Conservation (phyloP, 2,797 vertebrate species). For the Erethizon dorsatum region DNA sequence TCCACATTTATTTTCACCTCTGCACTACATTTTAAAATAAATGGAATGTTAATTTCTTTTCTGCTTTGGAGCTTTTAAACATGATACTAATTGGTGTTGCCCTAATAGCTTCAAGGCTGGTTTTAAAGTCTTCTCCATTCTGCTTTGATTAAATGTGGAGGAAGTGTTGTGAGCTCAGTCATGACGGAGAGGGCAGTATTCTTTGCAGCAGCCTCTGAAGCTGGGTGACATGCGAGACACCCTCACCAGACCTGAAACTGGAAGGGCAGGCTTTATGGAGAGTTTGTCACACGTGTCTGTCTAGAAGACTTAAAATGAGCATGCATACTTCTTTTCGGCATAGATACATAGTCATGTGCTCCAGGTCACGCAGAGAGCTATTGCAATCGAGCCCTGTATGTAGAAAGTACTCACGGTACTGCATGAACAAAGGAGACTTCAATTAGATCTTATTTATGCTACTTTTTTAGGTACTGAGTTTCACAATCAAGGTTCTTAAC, state of each 20-base stretch:
- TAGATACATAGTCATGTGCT: background rate
- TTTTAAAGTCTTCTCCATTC: background rate
- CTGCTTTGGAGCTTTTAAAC: constrained; percentile 60
- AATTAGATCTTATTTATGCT: background rate
- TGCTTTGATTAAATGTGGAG: background rate
- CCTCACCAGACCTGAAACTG: background rate
- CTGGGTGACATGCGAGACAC: too few relatives aligned
- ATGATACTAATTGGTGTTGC: constrained; percentile 61
- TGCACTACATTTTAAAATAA: constrained; percentile 62
- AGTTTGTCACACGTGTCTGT: background rate
- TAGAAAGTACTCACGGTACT: background rate
- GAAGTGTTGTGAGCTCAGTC: background rate
- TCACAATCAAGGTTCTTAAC: constrained; percentile 21
- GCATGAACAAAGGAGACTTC: background rate
- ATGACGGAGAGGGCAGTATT: rapidly evolving
- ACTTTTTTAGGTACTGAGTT: background rate
- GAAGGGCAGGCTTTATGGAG: background rate
- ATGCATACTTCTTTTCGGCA: background rate
- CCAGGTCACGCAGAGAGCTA: background rate
- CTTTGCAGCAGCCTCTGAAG: background rate
- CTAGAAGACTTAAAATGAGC: background rate
- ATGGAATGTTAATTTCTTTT: constrained; percentile 66
- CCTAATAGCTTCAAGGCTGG: constrained; percentile 1
- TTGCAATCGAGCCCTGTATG: background rate
- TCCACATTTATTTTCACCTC: background rate